These are phyloP conservation scores for Urechis unicinctus DNA, from an alignment of 2,888 invertebrate species.

Conservation along the genomic window DNA sequence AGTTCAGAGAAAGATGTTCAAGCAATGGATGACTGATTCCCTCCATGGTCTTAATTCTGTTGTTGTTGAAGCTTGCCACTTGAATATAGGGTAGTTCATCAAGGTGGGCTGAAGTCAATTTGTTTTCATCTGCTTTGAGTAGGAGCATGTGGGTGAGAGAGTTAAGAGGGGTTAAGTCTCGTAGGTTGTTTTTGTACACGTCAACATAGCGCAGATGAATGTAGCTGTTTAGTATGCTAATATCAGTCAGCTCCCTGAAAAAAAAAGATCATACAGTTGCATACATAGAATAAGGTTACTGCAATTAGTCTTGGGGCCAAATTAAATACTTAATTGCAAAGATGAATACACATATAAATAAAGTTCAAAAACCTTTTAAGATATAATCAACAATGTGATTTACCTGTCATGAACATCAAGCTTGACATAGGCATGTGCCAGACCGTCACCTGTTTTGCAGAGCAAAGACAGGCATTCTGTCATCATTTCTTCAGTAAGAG, in stretches of 20 bases:
- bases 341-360: too few species aligned
- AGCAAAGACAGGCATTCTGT: slow-evolving; percentile 40
- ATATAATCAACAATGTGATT: neutral
- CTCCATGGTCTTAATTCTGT: slow-evolving; percentile 40
- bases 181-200: slow-evolving; percentile 43
- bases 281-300: slow-evolving; percentile 1
- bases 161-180: slow-evolving; percentile 44
- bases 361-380: neutral
- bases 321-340: too few species aligned
- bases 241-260: slow-evolving; percentile 46
- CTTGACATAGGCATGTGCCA: slow-evolving; percentile 47
- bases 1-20: slow-evolving; percentile 44
- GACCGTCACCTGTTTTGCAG: slow-evolving; percentile 49
- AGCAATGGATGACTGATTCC: slow-evolving; percentile 48
- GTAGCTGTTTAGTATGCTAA: slow-evolving; percentile 39
- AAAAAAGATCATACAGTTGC: slow-evolving; percentile 4
- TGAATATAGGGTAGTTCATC: slow-evolving; percentile 48
- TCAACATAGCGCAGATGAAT: slow-evolving; percentile 50
- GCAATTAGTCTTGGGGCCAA: too few species aligned
- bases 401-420: slow-evolving; percentile 46
- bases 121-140: slow-evolving; percentile 35
- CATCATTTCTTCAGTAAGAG: slow-evolving; percentile 33
- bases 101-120: slow-evolving; percentile 35
- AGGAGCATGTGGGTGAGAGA: slow-evolving; percentile 44
- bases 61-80: slow-evolving; percentile 44